phyloP scores from a whole-genome alignment of 2,888 invertebrate genomes.

The Pemphredon lugubris region DNA sequence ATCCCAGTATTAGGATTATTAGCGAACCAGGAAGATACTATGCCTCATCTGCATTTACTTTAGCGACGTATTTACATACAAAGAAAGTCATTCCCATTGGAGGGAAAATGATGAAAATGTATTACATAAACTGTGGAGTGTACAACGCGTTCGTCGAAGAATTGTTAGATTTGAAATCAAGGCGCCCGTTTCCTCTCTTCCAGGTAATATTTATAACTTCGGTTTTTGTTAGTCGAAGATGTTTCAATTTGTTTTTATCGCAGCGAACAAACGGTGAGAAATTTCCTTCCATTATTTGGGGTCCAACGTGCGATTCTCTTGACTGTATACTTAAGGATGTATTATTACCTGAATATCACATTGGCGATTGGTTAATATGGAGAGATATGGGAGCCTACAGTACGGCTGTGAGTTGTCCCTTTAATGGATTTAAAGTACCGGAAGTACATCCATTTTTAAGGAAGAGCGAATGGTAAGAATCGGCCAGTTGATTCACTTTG shows the following conservation, averaged over 20 bases:
- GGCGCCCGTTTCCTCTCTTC: conserved; percentile 63
- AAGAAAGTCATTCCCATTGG: conserved; percentile 78
- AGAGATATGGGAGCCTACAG: conserved; percentile 86
- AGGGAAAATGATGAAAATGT: conserved; percentile 79
- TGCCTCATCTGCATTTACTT: conserved; percentile 84
- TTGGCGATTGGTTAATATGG: conserved; percentile 86
- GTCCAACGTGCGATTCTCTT: conserved; percentile 85
- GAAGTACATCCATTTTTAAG: conserved; percentile 78
- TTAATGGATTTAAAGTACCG: conserved; percentile 84
- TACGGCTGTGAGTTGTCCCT: conserved; percentile 81
- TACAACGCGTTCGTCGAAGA: conserved; percentile 85
- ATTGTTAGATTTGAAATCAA: conserved; percentile 63
- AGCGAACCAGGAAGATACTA: conserved; percentile 86
- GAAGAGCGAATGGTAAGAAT: conserved; percentile 74
- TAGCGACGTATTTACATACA: conserved; percentile 83
- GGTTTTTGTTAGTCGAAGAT: not conserved
- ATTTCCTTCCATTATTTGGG: conserved; percentile 82
- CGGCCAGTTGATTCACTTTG: not conserved
- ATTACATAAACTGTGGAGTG: conserved; percentile 85
- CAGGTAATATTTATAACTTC: conserved; percentile 42
- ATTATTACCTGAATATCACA: conserved; percentile 82
- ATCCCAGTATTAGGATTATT: conserved; percentile 81
- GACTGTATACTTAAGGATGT: conserved; percentile 82
- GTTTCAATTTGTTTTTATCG: conserved; percentile 9
- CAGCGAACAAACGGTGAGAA: conserved; percentile 60